phyloP scores from a whole-genome alignment of 2,888 invertebrate genomes.

The Andrena minutula region DNA sequence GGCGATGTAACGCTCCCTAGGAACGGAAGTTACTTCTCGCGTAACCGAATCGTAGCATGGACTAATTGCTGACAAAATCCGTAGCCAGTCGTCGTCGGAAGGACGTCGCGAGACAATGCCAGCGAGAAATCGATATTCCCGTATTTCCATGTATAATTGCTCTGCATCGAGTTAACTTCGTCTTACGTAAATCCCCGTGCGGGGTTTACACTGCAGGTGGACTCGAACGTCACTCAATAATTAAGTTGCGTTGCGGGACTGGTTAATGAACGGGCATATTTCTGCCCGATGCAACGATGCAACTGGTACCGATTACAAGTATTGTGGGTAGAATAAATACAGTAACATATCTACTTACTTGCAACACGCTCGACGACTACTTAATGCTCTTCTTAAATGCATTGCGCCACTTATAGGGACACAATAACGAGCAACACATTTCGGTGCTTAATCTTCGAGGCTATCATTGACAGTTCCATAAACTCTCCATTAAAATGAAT shows the following conservation, averaged over 20 bases:
- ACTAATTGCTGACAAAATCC: constrained; percentile 54
- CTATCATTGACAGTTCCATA: too few species aligned
- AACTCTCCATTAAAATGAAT: too few species aligned
- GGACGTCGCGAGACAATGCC: constrained; percentile 23
- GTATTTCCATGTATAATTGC: constrained; percentile 52
- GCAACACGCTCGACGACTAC: too few species aligned
- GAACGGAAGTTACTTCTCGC: constrained; percentile 30
- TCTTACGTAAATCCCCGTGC: constrained; percentile 38
- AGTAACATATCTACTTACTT: not conserved
- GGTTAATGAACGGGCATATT: constrained; percentile 10
- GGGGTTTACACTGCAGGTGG: constrained; percentile 21
- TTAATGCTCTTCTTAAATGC: not conserved
- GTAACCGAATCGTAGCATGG: constrained; percentile 28
- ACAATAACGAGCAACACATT: too few species aligned
- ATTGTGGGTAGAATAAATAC: not conserved
- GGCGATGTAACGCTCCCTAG: constrained; percentile 23
- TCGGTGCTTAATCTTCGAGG: too few species aligned
- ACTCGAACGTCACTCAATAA: constrained; percentile 17
- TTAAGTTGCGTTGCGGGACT: constrained; percentile 12
- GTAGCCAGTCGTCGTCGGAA: constrained; percentile 14
- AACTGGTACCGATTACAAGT: not conserved
- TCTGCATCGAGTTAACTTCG: constrained; percentile 23
- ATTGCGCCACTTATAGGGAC: too few species aligned
- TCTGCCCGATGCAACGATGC: not conserved
- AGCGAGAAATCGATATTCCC: constrained; percentile 37